Conservation (phyloP, 37 sponge, comb jelly and placozoan genomes). For the Crambe crambe region DNA sequence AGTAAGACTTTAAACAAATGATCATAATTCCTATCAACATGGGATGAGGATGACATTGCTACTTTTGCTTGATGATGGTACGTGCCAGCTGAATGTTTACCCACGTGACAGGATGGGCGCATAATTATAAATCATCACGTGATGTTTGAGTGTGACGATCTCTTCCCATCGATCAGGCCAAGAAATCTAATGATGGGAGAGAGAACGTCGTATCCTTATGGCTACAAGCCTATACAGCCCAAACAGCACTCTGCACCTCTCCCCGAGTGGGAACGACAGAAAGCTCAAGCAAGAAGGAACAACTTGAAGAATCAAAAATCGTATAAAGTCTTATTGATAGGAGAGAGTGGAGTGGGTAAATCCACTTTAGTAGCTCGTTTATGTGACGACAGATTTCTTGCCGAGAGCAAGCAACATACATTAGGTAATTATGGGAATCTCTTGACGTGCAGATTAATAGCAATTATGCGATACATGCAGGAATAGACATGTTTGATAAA, state of each 20-base stretch:
- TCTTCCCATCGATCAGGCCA: no score
- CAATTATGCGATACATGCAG: slow-evolving; percentile 22
- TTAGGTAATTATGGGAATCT: slow-evolving; percentile 54
- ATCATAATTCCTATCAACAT: slow-evolving; percentile 78
- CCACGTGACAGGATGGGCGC: not conserved
- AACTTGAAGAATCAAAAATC: slow-evolving; percentile 21
- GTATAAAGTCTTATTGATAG: slow-evolving; percentile 69
- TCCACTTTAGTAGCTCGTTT: slow-evolving; percentile 68
- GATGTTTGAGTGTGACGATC: no score
- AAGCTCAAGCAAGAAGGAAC: slow-evolving; percentile 20
- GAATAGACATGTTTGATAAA: slow-evolving; percentile 80
- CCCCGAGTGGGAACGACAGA: slow-evolving; percentile 38
- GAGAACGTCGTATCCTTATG: slow-evolving; percentile 31
- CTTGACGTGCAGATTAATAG: no score
- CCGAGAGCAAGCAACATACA: slow-evolving; percentile 60
- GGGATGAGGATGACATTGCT: not conserved
- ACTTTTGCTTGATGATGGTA: no score
- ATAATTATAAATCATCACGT: not conserved
- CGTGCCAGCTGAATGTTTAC: no score
- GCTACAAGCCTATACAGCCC: slow-evolving; percentile 46
- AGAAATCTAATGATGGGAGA: not conserved
- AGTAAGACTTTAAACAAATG: slow-evolving; percentile 77
- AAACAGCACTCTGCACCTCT: not conserved
- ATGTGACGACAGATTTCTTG: slow-evolving; percentile 66
- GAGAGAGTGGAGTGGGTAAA: slow-evolving; percentile 74